Conservation (phyloP, 2,113 vertebrate genomes). For the Deroptyus accipitrinus region DNA sequence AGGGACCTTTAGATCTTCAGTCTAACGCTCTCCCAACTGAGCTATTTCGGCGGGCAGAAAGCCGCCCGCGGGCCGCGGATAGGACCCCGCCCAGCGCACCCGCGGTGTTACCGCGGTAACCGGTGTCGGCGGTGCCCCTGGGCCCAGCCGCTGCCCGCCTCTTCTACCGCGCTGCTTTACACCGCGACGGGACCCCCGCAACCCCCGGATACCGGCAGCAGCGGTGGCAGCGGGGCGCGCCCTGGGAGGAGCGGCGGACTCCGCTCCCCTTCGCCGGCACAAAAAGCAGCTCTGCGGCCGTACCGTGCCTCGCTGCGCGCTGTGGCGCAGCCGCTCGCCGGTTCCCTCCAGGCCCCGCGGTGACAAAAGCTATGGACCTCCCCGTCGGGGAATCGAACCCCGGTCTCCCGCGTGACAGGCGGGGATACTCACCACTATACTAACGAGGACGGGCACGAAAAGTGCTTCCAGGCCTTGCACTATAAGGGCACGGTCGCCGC, state of each 20-base stretch:
- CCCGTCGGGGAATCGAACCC: conserved; percentile 58
- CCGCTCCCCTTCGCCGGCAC: rapidly evolving
- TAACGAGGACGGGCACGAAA: rapidly evolving
- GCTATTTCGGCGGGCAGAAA: conserved; percentile 75
- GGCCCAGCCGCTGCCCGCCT: no score
- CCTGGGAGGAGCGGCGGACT: rapidly evolving
- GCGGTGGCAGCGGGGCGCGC: rapidly evolving
- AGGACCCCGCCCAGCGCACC: no score
- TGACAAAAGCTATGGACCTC: rapidly evolving
- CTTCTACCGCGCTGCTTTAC: no score
- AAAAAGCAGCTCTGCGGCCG: rapidly evolving
- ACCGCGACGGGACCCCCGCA: rapidly evolving
- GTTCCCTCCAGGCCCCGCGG: no score
- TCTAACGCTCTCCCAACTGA: conserved; percentile 88
- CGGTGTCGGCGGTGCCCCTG: no score
- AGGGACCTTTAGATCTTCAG: conserved; percentile 98
- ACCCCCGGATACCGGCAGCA: rapidly evolving
- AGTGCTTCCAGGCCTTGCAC: rapidly evolving
- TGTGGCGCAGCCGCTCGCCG: no score
- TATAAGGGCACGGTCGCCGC: rapidly evolving
- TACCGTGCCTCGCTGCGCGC: rapidly evolving
- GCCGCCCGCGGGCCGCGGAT: no score
- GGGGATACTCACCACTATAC: conserved; percentile 66
- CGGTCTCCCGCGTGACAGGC: conserved; percentile 68
- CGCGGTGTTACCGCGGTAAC: no score